A percentile compares a stretch with the other conserved stretches of the same genome.
These are phyloP conservation scores for Solenodon paradoxus DNA, from an alignment of 2,113 vertebrate species.

Conservation along the genomic window DNA sequence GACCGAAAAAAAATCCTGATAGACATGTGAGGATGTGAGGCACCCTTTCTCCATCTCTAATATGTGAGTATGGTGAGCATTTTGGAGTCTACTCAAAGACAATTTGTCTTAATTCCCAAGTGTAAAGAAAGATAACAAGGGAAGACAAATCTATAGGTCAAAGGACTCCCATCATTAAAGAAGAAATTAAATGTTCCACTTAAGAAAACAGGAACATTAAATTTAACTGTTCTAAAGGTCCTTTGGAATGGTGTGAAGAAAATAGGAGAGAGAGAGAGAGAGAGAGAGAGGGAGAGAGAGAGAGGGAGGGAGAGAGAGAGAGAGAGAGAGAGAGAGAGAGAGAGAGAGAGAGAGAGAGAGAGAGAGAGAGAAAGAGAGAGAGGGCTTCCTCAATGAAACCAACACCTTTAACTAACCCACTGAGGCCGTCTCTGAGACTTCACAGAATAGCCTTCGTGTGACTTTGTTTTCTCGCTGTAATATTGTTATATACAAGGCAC, in stretches of 20 bases:
- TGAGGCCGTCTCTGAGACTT: background rate
- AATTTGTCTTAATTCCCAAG: background rate
- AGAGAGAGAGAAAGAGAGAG: background rate
- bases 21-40: no score
- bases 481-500: background rate
- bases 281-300: background rate
- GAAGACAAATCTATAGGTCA: background rate
- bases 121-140: background rate
- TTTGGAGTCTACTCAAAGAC: background rate
- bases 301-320: background rate
- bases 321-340: background rate
- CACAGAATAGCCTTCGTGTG: background rate
- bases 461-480: background rate
- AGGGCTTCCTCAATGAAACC: background rate
- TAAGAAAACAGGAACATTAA: background rate
- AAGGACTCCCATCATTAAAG: background rate
- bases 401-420: background rate
- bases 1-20: no score
- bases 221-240: background rate
- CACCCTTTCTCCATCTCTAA: background rate
- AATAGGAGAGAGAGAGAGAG: no score
- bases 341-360: background rate
- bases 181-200: background rate
- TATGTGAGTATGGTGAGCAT: background rate
- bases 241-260: background rate